Evolutionary conservation across 2,888 invertebrate species (phyloP).

Genomic region (Brassicogethes aeneus): DNA sequence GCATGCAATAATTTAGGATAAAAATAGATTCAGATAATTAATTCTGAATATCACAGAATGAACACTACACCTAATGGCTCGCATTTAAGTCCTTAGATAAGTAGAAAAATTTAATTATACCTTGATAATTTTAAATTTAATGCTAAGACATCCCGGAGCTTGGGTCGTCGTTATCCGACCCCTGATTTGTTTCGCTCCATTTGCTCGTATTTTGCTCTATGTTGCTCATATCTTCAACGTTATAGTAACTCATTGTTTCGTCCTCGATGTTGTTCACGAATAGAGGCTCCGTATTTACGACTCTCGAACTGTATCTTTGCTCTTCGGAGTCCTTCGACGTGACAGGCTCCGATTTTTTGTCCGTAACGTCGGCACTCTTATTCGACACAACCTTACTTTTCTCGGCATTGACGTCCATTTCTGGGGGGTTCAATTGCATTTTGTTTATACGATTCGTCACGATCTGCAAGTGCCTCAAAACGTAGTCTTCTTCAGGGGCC

Average conservation of each 20-base stretch:
- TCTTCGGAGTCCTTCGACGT: slow-evolving; percentile 38
- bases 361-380: slow-evolving; percentile 37
- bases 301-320: slow-evolving; percentile 38
- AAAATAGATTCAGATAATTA: slow-evolving; percentile 36
- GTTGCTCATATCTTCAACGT: slow-evolving; percentile 12
- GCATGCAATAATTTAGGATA: slow-evolving; percentile 21
- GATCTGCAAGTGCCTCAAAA: slow-evolving; percentile 80
- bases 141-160: slow-evolving; percentile 44
- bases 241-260: slow-evolving; percentile 13
- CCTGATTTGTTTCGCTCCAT: slow-evolving; percentile 20
- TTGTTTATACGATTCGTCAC: slow-evolving; percentile 61
- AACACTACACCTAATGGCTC: slow-evolving; percentile 43
- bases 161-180: slow-evolving; percentile 39
- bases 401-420: slow-evolving; percentile 28
- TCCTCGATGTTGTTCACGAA: slow-evolving; percentile 37
- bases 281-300: slow-evolving; percentile 40
- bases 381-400: slow-evolving; percentile 36
- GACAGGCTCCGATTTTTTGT: slow-evolving; percentile 36
- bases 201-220: slow-evolving; percentile 16
- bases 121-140: too few relatives aligned
- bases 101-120: slow-evolving; percentile 27
- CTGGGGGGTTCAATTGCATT: slow-evolving; percentile 23
- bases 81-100: slow-evolving; percentile 39
- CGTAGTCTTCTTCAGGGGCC: slow-evolving; percentile 87
- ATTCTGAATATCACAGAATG: slow-evolving; percentile 45